A percentile compares a stretch with the other conserved stretches of the same genome.
These are phyloP conservation scores for Ochropleura leucogaster DNA, from an alignment of 2,888 invertebrate species.

Conservation along the genomic window DNA sequence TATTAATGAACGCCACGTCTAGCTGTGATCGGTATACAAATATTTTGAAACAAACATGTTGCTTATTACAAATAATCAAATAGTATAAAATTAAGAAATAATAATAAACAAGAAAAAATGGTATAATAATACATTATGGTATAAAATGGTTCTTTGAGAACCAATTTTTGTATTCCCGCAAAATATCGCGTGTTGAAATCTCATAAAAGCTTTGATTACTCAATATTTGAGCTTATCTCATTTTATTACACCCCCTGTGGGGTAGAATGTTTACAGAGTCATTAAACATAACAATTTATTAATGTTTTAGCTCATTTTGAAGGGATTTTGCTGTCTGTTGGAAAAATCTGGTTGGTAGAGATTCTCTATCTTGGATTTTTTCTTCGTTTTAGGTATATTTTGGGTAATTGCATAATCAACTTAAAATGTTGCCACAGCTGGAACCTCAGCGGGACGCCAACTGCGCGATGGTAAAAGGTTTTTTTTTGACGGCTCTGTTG, in stretches of 20 bases:
- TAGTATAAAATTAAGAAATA: no score
- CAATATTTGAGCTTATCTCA: constrained; percentile 52
- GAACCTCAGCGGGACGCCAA: background rate
- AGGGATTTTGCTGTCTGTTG: background rate
- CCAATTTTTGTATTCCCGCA: constrained; percentile 21
- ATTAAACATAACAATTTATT: constrained; percentile 46
- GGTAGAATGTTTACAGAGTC: constrained; percentile 30
- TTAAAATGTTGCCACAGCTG: background rate
- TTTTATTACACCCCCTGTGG: constrained; percentile 38
- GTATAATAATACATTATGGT: no score
- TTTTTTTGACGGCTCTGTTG: no score
- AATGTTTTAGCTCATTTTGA: constrained; percentile 1
- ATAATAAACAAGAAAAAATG: no score
- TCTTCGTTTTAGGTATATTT: background rate
- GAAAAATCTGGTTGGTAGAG: background rate
- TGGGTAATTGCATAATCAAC: background rate
- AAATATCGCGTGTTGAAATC: constrained; percentile 59
- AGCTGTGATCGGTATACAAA: no score
- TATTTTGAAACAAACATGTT: no score
- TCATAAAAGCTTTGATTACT: constrained; percentile 54
- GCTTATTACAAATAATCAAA: no score
- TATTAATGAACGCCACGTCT: no score
- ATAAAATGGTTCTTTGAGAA: constrained; percentile 12
- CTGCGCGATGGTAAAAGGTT: background rate
- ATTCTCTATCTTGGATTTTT: background rate